Base-by-base conservation (phyloP, 2,113 vertebrate genomes). In the Columbina picui region DNA sequence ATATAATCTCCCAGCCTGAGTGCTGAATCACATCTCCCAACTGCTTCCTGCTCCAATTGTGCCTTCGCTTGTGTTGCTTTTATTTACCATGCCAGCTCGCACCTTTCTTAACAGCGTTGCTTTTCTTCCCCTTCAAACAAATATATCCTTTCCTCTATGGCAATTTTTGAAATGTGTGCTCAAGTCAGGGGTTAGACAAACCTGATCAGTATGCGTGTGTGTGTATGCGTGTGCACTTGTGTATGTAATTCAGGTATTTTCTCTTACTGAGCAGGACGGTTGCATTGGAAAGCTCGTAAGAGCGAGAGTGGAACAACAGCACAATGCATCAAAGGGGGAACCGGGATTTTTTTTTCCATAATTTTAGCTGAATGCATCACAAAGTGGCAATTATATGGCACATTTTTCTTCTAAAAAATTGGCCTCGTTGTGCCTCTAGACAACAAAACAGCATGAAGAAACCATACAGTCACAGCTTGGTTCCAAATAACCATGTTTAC, bases 401-500 rank as follows among this genome's bases (percentile, higher is more conserved):
- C 93, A 95, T 96, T 96, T 93, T 97, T 96, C 93, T 86, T 95
- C 94, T 96, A 86, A 96, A 96, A 97, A 90, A 93, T 89, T 94
- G 90, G 93, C 93, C 94, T 96, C 32, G 73, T 94, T 96, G 93
- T 96, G 92, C 91, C 96, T 96, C 91, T 95, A 95, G 87, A 96
- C 95, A 96, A 95, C 93, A 95, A 96, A 97, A 96, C 93, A 96
- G 96, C 94, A 73, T 94, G 96, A 97, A 93, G 94, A 52, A 96
- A 90, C 93, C 92, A 92, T 75, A 94, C 77, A 96, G 90, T 65
- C 96, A 94, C 94, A 97, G 94, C 86, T 97, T 96, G 96, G 80
- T 95, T 96, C 96, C 96, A 95, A 96, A 94, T 91, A 96, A 95
- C 94, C 94, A 96, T 96, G 96, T 94, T 96, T 96, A 96, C 96